Evolutionary conservation across 2,888 invertebrate genomes (phyloP), one percentile per base, ranked within the genome.

Genomic region (Megamerina dolium): DNA sequence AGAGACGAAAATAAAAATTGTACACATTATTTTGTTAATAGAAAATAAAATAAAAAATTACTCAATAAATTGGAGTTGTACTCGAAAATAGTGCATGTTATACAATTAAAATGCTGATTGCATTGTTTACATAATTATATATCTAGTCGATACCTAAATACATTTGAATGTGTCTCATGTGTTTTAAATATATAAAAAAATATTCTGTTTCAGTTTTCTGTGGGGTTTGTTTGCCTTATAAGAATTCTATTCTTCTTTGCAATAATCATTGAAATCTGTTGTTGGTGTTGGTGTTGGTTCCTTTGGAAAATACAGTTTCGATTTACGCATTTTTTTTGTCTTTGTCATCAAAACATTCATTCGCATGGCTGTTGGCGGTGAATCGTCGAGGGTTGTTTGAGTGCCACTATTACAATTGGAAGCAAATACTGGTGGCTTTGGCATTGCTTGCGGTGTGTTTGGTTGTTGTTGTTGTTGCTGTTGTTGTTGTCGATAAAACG

Each of bases 231-330:
- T n/a, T n/a, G n/a, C n/a, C n/a, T 29, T 27, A 29, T 18, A 20
- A 38, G 38, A 20, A 38, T 30, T 30, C 18, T 27, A 27, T 38
- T 18, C 30, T 38, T 30, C 31, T 19, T 4, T 20, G 9, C 18
- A 17, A 29, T 29, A 29, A 16, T 30, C 29, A 18, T 29, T n/a
- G n/a, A 19, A 9, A 17, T 38, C n/a, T 18, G 4, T 31, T 8
- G 9, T 31, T 31, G 4, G n/a, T 16, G 14, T 30, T 30, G 16
- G 31, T 30, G 21, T 30, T 14, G 38, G 18, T 8, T 19, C 30
- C 13, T 38, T 13, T 9, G 38, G 30, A 16, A 38, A 38, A 38
- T 38, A 30, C n/a, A 38, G 20, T 29, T 30, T 38, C 13, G 38
- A 20, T 13, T 38, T 29, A 14, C 38, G 38, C 14, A 30, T 19